phyloP scores from a whole-genome alignment of 2,113 vertebrate genomes.

The Galeopterus variegatus region DNA sequence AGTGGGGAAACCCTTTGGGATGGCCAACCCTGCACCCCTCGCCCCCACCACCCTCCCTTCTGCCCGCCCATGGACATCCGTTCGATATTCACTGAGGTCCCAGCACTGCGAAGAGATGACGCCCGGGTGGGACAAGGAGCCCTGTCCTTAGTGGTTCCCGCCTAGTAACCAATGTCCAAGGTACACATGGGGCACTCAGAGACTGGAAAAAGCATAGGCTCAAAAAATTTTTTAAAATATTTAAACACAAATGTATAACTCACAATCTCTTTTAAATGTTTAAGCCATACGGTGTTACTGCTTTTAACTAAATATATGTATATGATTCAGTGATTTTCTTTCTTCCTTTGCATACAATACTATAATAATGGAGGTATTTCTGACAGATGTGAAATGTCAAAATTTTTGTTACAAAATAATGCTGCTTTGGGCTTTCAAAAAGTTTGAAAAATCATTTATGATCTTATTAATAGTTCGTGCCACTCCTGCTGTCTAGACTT shows the following conservation, averaged over 20 bases:
- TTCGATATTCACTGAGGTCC: not conserved
- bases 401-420: constrained; percentile 16
- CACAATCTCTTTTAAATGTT: not conserved
- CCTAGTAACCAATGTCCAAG: accelerated
- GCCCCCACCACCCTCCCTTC: not conserved
- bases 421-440: not conserved
- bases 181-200: accelerated
- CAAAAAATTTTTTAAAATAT: not conserved
- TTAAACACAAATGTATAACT: not conserved
- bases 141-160: too few species aligned
- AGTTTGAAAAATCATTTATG: not conserved
- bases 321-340: not conserved
- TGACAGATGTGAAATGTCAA: not conserved
- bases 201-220: not conserved
- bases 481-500: not conserved
- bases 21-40: not conserved
- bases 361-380: not conserved
- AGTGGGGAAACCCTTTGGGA: not conserved
- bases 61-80: too few species aligned
- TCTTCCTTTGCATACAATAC: not conserved
- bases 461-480: not conserved
- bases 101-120: not conserved
- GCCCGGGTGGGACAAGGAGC: accelerated
- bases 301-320: not conserved
- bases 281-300: not conserved